phyloP scores from a whole-genome alignment of 2,113 vertebrate species.

The Albula glossodonta region DNA sequence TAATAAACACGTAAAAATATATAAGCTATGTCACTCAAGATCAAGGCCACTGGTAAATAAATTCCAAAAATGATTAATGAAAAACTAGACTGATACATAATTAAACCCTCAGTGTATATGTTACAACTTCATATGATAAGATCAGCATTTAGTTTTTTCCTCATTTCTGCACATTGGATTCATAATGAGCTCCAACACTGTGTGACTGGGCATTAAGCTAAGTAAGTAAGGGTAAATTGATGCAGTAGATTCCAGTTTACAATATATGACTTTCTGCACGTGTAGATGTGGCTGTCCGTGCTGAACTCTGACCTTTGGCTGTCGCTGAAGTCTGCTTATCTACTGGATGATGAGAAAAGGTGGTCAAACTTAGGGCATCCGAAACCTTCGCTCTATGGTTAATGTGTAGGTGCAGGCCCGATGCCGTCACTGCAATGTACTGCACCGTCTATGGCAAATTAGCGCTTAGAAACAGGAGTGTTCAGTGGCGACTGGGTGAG shows the following conservation, averaged over 20 bases:
- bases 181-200: too few species aligned
- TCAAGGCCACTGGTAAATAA: not conserved
- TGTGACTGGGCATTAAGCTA: too few species aligned
- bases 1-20: not conserved
- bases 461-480: not conserved
- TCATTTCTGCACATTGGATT: too few species aligned
- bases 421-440: not conserved
- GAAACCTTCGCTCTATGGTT: not conserved
- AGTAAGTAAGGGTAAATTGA: not conserved
- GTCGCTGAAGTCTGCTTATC: not conserved
- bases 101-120: not conserved
- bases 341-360: not conserved
- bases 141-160: not conserved
- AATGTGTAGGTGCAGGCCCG: not conserved
- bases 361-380: not conserved
- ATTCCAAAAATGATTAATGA: not conserved
- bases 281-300: not conserved
- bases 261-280: not conserved
- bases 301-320: not conserved
- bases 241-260: not conserved
- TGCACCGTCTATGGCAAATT: not conserved
- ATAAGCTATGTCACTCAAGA: not conserved
- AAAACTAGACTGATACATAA: not conserved
- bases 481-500: not conserved
- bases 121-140: not conserved